A percentile compares a stretch with the other conserved stretches of the same genome.
phyloP scores from a whole-genome alignment of 1,140 invertebrate genomes.

The Maconellicoccus hirsutus region DNA sequence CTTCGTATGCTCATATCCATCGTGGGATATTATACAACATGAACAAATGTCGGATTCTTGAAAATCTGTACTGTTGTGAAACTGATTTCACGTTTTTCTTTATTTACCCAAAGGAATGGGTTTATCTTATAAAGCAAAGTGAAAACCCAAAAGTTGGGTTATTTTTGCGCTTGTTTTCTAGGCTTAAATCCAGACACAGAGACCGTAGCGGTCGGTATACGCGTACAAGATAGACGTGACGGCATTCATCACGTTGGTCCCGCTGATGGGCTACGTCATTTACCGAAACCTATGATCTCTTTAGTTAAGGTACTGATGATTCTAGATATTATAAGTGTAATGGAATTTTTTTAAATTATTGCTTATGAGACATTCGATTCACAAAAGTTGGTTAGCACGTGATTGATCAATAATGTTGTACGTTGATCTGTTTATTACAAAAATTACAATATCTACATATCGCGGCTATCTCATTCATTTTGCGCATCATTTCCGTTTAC shows the following conservation, averaged over 20 bases:
- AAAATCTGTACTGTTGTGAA: no score
- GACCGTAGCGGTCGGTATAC: constrained; percentile 44
- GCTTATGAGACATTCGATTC: neutral
- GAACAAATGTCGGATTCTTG: no score
- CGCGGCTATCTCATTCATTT: no score
- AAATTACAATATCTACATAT: no score
- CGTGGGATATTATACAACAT: no score
- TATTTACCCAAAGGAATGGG: constrained; percentile 25
- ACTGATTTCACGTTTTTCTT: neutral
- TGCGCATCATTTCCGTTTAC: no score
- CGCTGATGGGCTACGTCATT: constrained; percentile 39
- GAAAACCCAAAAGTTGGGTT: constrained; percentile 1
- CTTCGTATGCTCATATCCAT: no score
- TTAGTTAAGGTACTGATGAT: constrained; percentile 37
- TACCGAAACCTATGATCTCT: constrained; percentile 42
- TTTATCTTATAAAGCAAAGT: constrained; percentile 4
- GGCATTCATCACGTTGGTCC: constrained; percentile 43
- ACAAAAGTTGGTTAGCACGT: no score
- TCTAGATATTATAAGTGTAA: neutral
- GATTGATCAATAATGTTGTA: neutral
- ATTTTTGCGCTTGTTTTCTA: constrained; percentile 26
- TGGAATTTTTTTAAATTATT: neutral
- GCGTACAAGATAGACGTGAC: constrained; percentile 42
- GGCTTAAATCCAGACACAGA: constrained; percentile 31
- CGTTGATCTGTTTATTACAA: neutral